Conservation (phyloP, 2,888 invertebrate species). For the Anorthoa munda region DNA sequence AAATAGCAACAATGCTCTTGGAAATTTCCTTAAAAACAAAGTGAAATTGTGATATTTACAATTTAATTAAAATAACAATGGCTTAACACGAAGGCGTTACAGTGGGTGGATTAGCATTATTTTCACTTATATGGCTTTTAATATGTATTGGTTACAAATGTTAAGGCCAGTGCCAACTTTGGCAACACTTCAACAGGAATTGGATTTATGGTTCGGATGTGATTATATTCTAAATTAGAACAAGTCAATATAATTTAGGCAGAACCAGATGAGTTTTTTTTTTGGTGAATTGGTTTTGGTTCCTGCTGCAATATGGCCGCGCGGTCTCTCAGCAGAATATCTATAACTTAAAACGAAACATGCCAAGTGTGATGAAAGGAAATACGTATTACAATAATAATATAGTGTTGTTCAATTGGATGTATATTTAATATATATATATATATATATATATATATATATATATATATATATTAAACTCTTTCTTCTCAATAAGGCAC, state of each 20-base stretch:
- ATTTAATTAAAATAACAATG: constrained; percentile 40
- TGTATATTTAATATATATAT: no score
- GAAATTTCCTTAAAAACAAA: constrained; percentile 20
- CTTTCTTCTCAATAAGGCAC: no score
- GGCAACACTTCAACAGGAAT: constrained; percentile 18
- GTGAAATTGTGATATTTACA: constrained; percentile 7
- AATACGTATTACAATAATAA: not conserved
- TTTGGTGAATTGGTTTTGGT: not conserved
- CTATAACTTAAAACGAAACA: not conserved
- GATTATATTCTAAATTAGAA: not conserved
- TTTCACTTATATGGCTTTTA: constrained; percentile 46
- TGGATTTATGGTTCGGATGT: not conserved
- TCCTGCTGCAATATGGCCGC: not conserved
- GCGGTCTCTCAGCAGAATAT: not conserved
- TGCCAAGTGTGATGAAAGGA: not conserved
- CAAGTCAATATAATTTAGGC: not conserved
- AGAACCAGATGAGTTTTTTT: not conserved
- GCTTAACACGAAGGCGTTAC: constrained; percentile 10
- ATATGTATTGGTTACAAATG: constrained; percentile 55
- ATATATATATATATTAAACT: no score
- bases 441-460: no score
- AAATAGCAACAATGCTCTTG: not conserved
- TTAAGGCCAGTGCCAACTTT: constrained; percentile 28
- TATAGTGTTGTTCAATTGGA: no score
- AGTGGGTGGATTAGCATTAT: constrained; percentile 42